Evolutionary conservation across 2,113 vertebrate genomes (phyloP), one percentile per base, ranked within the genome.

Genomic region (Holacanthus passer): DNA sequence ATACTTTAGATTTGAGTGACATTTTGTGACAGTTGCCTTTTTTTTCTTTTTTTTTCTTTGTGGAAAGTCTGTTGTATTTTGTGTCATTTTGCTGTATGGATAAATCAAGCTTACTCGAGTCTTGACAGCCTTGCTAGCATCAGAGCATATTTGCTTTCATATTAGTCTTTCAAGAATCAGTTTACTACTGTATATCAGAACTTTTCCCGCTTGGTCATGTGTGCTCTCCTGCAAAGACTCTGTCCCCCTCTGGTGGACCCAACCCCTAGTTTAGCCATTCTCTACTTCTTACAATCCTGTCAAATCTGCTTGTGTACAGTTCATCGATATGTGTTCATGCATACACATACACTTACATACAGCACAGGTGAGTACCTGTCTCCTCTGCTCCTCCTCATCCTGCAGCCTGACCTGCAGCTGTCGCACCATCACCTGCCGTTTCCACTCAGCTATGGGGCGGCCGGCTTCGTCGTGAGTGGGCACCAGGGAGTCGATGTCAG

Each of bases 351-450:
- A 55, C 27, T 14, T 9, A 41, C 19, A 4, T 12, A 37, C 10
- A 31, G n/a, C 19, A 19, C 24, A 73, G 22, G 22, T 22, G n/a
- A 13, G 48, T 94, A 97, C 96, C 96, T 96, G 93, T 80, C 58
- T 93, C 68, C 81, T 89, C 24, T 85, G 88, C 0, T 89, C 82
- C 4, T 92, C 93, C 32, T 96, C 95, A 4, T 91, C 89, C 6
- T 87, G 92, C 82, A 97, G 91, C 35, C 96, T 94, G 9, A 96
- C 93, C 81, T 96, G 96, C 79, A 99, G 94, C 92, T 96, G 95
- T 8, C 95, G 95, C 74, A 99, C 97, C 97, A 99, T 98, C 92
- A 98, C 97, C 83, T 99, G 98, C 53, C 98, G 95, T 90, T 99
- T 99, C 98, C 98, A 99, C 91, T 99, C 98, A 0, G 97, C 96